Evolutionary conservation across 2,797 vertebrate genomes (phyloP).

Genomic region (Gallirallus australis): DNA sequence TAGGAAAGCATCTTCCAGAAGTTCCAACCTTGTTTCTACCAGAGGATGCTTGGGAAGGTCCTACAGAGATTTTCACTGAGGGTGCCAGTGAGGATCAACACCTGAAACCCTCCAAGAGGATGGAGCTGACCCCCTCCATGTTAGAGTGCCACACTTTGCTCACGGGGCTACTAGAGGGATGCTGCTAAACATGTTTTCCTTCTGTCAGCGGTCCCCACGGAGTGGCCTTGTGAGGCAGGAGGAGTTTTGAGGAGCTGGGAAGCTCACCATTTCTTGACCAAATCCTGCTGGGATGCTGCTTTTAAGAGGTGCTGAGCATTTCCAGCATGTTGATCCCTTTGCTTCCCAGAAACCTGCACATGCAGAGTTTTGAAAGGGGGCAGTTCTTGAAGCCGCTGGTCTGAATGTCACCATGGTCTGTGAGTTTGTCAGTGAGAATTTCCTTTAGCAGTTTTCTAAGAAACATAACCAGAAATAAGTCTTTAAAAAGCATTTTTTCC

Average conservation of each 20-base stretch:
- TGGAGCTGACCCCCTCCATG: background rate
- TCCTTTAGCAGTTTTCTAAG: background rate
- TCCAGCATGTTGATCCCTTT: background rate
- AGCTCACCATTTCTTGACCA: background rate
- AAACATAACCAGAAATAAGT: background rate
- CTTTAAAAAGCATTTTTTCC: background rate
- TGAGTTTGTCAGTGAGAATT: background rate
- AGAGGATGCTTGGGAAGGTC: background rate
- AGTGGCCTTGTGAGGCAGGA: background rate
- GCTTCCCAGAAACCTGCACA: background rate
- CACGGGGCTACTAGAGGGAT: background rate
- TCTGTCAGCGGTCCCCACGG: accelerated
- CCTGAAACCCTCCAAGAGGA: background rate
- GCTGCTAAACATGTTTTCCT: background rate
- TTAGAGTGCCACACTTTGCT: background rate
- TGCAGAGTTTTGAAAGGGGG: background rate
- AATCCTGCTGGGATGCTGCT: background rate
- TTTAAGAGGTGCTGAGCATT: background rate
- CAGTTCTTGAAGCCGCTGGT: background rate
- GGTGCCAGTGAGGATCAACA: too few relatives aligned
- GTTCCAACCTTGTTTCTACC: background rate
- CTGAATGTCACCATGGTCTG: background rate
- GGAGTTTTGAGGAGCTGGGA: background rate
- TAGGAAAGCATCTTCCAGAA: background rate
- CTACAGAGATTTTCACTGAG: background rate